A percentile compares a stretch with the other conserved stretches of the same genome.
Conservation (phyloP, 1,140 invertebrate genomes). For the Euglossa dilemma region DNA sequence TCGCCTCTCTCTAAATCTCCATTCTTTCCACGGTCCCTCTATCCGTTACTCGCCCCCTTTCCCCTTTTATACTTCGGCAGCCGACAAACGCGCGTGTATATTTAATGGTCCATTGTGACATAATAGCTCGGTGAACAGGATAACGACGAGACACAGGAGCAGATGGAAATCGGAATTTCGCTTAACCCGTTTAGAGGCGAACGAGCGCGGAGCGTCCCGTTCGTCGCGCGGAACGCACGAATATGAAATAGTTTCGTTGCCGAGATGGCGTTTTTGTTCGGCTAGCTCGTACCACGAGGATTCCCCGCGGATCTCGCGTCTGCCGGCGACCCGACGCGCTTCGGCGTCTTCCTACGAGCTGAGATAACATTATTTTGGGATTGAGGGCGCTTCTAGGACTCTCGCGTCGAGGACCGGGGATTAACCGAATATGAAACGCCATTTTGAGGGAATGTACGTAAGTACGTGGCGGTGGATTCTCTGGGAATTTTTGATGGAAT, state of each 20-base stretch:
- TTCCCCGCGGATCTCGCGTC: neutral
- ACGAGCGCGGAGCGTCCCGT: neutral
- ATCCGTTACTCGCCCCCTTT: neutral
- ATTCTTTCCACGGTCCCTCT: neutral
- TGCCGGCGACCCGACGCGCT: neutral
- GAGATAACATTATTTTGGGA: slow-evolving; percentile 11
- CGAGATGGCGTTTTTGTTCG: neutral
- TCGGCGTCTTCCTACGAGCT: neutral
- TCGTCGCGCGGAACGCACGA: neutral
- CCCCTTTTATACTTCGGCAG: neutral
- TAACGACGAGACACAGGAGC: neutral
- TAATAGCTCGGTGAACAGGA: neutral
- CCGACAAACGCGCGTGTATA: neutral
- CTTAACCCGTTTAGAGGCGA: neutral
- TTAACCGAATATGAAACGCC: slow-evolving; percentile 3
- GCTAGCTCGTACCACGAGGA: neutral
- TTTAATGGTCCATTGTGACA: slow-evolving; percentile 32
- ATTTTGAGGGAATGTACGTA: too few species aligned
- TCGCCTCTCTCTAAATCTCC: neutral
- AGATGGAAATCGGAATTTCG: slow-evolving; percentile 6
- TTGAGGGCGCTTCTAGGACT: neutral
- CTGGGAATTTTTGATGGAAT: neutral
- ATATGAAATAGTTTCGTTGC: neutral
- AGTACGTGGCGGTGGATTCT: neutral
- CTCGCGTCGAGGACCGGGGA: neutral